Conservation (phyloP, 1,140 invertebrate genomes). For the Papilio xuthus region DNA sequence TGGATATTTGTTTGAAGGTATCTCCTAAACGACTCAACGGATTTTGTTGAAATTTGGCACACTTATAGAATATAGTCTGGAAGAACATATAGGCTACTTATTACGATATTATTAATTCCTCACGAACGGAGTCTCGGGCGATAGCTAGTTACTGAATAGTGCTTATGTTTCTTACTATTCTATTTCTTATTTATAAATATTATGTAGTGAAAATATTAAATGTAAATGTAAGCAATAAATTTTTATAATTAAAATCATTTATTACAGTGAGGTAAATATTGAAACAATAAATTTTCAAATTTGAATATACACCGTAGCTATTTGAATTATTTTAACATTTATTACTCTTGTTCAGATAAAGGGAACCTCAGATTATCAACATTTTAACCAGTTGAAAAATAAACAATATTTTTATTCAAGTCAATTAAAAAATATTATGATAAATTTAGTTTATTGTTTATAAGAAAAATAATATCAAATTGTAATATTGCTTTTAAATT, state of each 20-base stretch:
- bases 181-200: not conserved
- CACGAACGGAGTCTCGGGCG: too few relatives aligned
- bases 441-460: too few relatives aligned
- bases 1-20: too few relatives aligned
- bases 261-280: slow-evolving; percentile 11
- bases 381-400: not conserved
- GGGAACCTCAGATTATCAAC: not conserved
- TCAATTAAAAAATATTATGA: too few relatives aligned
- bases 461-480: not conserved
- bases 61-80: too few relatives aligned
- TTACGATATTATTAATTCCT: too few relatives aligned
- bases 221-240: not conserved
- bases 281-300: slow-evolving; percentile 11
- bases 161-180: too few relatives aligned
- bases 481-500: not conserved
- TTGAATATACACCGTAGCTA: not conserved
- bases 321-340: slow-evolving; percentile 27
- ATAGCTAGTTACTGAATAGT: too few relatives aligned
- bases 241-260: slow-evolving; percentile 15
- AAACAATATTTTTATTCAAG: not conserved
- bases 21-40: too few relatives aligned
- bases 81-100: too few relatives aligned
- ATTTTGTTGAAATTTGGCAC: too few relatives aligned
- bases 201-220: not conserved
- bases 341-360: not conserved